Evolutionary conservation across 2,113 vertebrate species (phyloP).

Genomic region (Dasypus novemcinctus): DNA sequence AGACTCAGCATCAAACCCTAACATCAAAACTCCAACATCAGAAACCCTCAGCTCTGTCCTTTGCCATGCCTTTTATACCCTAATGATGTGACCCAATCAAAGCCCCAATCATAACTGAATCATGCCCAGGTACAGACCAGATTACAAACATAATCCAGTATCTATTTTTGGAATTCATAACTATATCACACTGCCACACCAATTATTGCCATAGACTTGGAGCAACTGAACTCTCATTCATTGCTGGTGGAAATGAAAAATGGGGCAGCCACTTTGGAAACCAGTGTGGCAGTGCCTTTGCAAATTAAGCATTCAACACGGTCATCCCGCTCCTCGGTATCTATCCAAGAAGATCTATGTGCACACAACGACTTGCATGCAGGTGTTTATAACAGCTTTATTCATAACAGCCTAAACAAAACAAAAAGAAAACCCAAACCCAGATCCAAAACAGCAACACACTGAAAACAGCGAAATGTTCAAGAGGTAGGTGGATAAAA

Average conservation of each 20-base stretch:
- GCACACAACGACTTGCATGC: too few relatives aligned
- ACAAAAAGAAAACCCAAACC: neutral
- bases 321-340: neutral
- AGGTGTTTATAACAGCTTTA: neutral
- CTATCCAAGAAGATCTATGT: neutral
- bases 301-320: neutral
- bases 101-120: too few relatives aligned
- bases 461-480: neutral
- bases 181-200: too few relatives aligned
- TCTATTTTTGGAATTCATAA: too few relatives aligned
- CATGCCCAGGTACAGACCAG: too few relatives aligned
- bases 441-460: neutral
- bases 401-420: neutral
- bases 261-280: neutral
- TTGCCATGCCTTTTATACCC: too few relatives aligned
- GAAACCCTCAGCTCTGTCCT: too few relatives aligned
- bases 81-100: too few relatives aligned
- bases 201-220: neutral
- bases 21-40: too few relatives aligned
- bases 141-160: too few relatives aligned
- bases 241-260: neutral
- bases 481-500: neutral
- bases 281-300: neutral
- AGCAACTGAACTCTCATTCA: accelerated
- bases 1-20: too few relatives aligned